Conservation (phyloP, 2,113 vertebrate species). For the Micronisus gabar region DNA sequence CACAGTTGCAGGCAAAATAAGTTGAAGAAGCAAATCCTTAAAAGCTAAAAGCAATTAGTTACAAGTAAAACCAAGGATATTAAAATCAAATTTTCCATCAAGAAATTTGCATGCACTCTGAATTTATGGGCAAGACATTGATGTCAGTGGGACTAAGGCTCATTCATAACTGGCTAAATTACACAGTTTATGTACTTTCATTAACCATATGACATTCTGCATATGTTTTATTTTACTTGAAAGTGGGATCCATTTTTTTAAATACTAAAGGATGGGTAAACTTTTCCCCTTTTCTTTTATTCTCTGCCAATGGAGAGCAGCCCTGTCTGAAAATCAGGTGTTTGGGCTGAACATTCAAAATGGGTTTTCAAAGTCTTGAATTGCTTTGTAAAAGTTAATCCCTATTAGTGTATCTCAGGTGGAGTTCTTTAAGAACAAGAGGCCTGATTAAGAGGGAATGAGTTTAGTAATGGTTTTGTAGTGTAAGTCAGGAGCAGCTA, state of each 20-base stretch:
- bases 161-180: neutral
- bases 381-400: neutral
- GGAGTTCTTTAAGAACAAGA: slow-evolving; percentile 18
- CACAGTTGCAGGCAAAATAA: neutral
- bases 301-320: neutral
- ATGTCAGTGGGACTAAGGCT: neutral
- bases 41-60: neutral
- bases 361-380: neutral
- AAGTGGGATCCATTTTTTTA: neutral
- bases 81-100: neutral
- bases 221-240: neutral
- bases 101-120: neutral
- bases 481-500: neutral
- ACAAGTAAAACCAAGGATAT: neutral
- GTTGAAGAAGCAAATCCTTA: neutral
- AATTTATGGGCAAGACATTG: neutral
- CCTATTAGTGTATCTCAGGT: neutral
- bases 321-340: neutral
- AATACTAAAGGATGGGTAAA: neutral
- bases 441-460: slow-evolving; percentile 13
- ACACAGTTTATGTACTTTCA: neutral
- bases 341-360: neutral
- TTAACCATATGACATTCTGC: neutral
- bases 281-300: neutral
- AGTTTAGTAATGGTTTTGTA: neutral